Evolutionary conservation across 2,888 invertebrate species (phyloP).

Genomic region (Rutpela maculata): DNA sequence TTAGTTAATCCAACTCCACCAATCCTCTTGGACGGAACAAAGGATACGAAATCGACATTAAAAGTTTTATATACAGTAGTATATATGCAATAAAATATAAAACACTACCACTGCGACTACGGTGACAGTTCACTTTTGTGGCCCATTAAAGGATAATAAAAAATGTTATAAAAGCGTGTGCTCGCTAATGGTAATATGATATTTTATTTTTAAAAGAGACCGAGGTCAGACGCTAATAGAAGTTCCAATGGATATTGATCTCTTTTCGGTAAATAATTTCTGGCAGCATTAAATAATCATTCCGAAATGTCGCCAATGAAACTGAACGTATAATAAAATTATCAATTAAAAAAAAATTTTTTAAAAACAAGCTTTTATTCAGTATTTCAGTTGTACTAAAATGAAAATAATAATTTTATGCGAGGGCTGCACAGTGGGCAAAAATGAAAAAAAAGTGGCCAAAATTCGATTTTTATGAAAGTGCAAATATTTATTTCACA

Average conservation of each 20-base stretch:
- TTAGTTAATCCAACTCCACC: neutral
- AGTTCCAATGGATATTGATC: neutral
- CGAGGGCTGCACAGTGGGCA: no score
- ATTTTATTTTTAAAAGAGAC: neutral
- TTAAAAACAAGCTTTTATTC: no score
- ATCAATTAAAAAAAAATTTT: no score
- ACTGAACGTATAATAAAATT: no score
- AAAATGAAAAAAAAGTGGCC: no score
- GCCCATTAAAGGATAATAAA: constrained; percentile 7
- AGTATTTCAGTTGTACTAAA: no score
- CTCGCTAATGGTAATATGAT: neutral
- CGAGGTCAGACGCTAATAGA: neutral
- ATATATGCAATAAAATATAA: neutral
- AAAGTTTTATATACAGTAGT: neutral
- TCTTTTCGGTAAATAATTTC: neutral
- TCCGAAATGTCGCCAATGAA: no score
- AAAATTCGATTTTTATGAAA: no score
- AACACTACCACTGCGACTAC: neutral
- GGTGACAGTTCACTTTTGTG: neutral
- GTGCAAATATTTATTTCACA: no score
- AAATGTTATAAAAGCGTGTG: neutral
- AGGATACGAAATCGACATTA: neutral
- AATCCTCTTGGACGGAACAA: neutral
- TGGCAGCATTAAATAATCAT: neutral
- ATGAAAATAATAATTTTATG: no score